Evolutionary conservation across 2,888 invertebrate species (phyloP), one percentile per base, ranked within the genome.

Genomic region (Eristalis intricaria): DNA sequence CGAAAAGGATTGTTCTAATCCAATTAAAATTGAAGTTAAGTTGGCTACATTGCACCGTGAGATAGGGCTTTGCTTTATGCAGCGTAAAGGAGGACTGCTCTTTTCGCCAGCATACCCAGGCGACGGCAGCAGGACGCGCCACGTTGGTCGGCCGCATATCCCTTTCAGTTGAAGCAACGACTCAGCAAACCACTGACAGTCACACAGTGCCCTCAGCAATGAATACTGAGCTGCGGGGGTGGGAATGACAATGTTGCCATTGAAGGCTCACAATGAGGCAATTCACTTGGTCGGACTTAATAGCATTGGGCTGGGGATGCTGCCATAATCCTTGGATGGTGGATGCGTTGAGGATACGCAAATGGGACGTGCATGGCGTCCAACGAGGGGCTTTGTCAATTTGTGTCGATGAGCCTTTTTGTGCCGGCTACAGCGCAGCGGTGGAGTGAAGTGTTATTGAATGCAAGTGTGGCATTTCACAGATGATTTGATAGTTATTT

Each of bases 1-100:
- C 63, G 40, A 82, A 74, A 70, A 82, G 70, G 78, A 86, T 86
- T 70, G 70, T 61, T 78, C 70, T 86, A 86, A 86, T 86, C 86
- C 86, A 86, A 86, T 86, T 86, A 78, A 82, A 78, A 83, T 86
- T 86, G 78, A 86, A 86, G 86, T 73, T 77, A 83, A 85, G 81
- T 82, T 82, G 76, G 81, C 77, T 81, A 81, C 75, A 80, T 66
- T 71, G 80, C 76, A 68, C 71, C 61, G 40, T 81, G 66, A 50
- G 50, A 81, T 73, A 77, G 70, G 83, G 75, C 70, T 73, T 78
- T 83, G 83, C 66, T 78, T 74, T 78, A 79, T 79, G 82, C 70
- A 56, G 64, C 69, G 58, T 58, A 76, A n/a, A 81, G 58, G 22
- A 69, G 69, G 3, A 74, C 66, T 86, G 78, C 73, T 40, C 74